Conservation (phyloP, 2,797 vertebrate genomes). For the Anolis apletophallus region DNA sequence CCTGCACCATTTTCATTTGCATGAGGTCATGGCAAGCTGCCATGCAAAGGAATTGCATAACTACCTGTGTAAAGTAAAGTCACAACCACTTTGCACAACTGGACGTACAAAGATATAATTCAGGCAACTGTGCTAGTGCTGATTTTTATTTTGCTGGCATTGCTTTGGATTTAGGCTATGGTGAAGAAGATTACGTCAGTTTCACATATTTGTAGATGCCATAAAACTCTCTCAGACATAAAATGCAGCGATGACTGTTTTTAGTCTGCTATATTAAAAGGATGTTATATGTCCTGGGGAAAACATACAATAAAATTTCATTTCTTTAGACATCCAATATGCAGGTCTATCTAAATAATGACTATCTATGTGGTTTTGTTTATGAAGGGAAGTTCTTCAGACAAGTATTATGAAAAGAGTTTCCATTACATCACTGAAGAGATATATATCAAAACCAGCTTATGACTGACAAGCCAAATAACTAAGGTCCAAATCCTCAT, state of each 20-base stretch:
- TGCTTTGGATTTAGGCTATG: neutral
- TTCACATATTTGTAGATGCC: neutral
- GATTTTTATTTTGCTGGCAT: neutral
- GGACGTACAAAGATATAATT: too few species aligned
- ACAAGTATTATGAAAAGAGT: conserved; percentile 1
- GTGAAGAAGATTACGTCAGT: neutral
- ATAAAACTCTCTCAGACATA: neutral
- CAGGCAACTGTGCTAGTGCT: too few species aligned
- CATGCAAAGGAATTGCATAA: too few species aligned
- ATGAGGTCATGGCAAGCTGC: too few species aligned
- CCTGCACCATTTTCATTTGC: too few species aligned
- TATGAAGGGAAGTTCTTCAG: neutral
- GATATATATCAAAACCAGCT: neutral
- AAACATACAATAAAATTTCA: neutral
- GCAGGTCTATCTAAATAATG: neutral
- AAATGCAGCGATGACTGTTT: neutral
- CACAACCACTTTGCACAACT: too few species aligned
- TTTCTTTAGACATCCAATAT: neutral
- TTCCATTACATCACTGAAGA: neutral
- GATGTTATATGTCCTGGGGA: neutral
- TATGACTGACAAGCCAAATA: neutral
- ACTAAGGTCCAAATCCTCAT: neutral
- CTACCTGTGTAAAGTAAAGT: too few species aligned
- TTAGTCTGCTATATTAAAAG: neutral
- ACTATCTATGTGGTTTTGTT: neutral